Evolutionary conservation across 2,113 vertebrate species (phyloP).

Genomic region (Empidonax traillii): DNA sequence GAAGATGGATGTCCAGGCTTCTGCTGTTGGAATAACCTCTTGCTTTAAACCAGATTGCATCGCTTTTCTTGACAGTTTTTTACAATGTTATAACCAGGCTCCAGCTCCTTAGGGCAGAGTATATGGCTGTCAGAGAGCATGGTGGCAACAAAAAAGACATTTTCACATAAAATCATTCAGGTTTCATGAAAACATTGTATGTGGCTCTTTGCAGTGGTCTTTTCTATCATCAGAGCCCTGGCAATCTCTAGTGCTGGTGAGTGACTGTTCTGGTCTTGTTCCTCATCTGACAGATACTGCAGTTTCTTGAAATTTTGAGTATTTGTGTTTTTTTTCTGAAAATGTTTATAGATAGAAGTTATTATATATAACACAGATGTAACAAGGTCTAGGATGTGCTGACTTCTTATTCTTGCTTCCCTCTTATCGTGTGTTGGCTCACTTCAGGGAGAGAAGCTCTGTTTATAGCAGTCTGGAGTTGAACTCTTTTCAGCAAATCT

Average conservation of each 20-base stretch:
- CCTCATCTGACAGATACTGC: neutral
- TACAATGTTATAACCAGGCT: neutral
- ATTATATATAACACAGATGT: constrained; percentile 25
- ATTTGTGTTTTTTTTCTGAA: neutral
- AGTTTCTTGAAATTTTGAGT: neutral
- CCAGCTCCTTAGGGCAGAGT: neutral
- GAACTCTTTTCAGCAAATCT: constrained; percentile 40
- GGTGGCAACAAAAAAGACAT: neutral
- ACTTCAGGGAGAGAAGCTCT: constrained; percentile 11
- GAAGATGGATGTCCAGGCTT: neutral
- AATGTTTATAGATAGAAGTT: constrained; percentile 30
- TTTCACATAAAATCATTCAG: neutral
- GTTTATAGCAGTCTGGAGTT: constrained; percentile 30
- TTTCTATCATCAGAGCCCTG: neutral
- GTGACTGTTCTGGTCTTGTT: neutral
- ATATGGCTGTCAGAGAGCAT: neutral
- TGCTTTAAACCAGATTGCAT: neutral
- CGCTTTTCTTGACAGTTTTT: neutral
- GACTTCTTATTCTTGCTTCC: constrained; percentile 33
- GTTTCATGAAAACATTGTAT: neutral
- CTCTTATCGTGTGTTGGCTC: neutral
- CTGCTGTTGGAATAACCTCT: neutral
- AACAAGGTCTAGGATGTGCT: constrained; percentile 36
- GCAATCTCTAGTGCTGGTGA: neutral
- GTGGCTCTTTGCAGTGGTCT: neutral